These are phyloP conservation scores for Callipepla californica DNA, from an alignment of 2,113 vertebrate species.

Conservation along the genomic window DNA sequence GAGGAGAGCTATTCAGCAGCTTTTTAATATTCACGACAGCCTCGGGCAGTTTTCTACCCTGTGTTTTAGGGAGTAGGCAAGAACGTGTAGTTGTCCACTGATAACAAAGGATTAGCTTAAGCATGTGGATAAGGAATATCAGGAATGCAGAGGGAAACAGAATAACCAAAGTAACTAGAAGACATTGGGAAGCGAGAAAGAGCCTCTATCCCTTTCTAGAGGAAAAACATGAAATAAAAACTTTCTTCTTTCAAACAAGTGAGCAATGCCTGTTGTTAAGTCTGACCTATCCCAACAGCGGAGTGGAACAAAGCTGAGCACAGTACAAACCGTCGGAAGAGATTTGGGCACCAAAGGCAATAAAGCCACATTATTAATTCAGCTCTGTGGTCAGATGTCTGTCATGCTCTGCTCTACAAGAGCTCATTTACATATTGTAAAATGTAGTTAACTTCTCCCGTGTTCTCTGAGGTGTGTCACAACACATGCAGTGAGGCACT, in stretches of 20 bases:
- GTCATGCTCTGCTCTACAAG: neutral
- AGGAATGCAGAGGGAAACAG: neutral
- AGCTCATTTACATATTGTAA: neutral
- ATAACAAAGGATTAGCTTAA: neutral
- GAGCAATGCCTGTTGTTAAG: neutral
- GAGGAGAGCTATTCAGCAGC: neutral
- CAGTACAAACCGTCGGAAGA: neutral
- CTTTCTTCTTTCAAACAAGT: neutral
- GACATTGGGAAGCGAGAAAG: neutral
- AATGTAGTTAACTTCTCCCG: neutral
- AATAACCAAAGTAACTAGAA: neutral
- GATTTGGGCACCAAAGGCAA: neutral
- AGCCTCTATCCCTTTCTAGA: neutral
- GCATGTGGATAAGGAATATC: neutral
- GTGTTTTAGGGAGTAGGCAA: neutral
- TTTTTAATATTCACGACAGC: constrained; percentile 1
- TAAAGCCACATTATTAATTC: neutral
- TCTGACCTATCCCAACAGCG: neutral
- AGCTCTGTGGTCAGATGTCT: neutral
- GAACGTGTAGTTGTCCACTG: neutral
- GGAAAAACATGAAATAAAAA: neutral
- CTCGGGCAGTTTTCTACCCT: neutral
- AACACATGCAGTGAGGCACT: neutral
- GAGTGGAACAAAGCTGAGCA: neutral
- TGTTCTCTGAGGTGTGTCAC: neutral